phyloP scores from a whole-genome alignment of 2,888 invertebrate species.

The Neoscelio sp. region DNA sequence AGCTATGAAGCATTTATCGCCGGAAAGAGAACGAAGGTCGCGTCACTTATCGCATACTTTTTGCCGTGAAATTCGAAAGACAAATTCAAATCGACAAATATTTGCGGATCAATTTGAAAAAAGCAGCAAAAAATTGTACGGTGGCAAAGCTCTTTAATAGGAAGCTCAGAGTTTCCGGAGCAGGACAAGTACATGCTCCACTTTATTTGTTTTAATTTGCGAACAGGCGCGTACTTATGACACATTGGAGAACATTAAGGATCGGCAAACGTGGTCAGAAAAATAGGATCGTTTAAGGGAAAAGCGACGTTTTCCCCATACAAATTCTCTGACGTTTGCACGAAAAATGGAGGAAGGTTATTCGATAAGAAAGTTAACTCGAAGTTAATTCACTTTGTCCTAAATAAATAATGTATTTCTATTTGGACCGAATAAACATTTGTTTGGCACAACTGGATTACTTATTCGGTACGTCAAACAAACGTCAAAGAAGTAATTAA shows the following conservation, averaged over 20 bases:
- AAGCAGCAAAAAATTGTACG: slow-evolving; percentile 11
- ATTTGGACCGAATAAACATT: too few relatives aligned
- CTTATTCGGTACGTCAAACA: too few relatives aligned
- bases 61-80: slow-evolving; percentile 14
- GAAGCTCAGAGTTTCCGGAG: slow-evolving; percentile 47
- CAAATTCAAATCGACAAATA: slow-evolving; percentile 6
- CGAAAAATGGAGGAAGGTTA: too few relatives aligned
- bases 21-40: slow-evolving; percentile 57
- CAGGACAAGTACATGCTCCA: slow-evolving; percentile 61
- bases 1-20: slow-evolving; percentile 56
- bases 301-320: too few relatives aligned
- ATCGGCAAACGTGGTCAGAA: not conserved
- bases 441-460: too few relatives aligned
- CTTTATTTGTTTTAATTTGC: slow-evolving; percentile 63
- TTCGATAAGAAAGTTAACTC: too few relatives aligned
- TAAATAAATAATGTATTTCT: too few relatives aligned
- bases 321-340: too few relatives aligned
- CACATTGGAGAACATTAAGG: slow-evolving; percentile 25
- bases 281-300: too few relatives aligned
- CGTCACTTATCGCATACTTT: not conserved
- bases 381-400: too few relatives aligned
- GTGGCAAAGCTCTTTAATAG: slow-evolving; percentile 64
- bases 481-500: too few relatives aligned
- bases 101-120: slow-evolving; percentile 26
- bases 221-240: slow-evolving; percentile 40